These are phyloP conservation scores for Leptestheria dahalacensis DNA, from an alignment of 1,140 invertebrate species.

Conservation along the genomic window DNA sequence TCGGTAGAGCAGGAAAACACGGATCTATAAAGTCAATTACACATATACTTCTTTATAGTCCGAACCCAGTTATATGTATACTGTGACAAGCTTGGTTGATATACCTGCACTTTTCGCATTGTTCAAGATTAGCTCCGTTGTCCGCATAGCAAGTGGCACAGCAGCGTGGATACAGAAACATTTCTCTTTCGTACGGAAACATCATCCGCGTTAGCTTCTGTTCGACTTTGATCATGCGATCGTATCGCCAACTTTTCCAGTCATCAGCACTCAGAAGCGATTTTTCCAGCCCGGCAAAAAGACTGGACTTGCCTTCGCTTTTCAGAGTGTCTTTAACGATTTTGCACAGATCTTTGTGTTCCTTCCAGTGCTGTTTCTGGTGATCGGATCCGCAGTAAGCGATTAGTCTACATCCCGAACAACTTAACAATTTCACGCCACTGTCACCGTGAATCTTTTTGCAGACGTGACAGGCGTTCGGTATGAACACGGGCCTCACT, in stretches of 20 bases:
- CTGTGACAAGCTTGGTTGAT: not conserved
- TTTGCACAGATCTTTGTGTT: slow-evolving; percentile 34
- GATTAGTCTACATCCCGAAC: slow-evolving; percentile 32
- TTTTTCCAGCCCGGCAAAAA: slow-evolving; percentile 21
- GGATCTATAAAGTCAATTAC: slow-evolving; percentile 20
- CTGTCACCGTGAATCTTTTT: slow-evolving; percentile 19
- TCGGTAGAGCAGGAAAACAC: slow-evolving; percentile 29
- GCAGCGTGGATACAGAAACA: slow-evolving; percentile 44
- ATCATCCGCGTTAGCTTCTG: slow-evolving; percentile 29
- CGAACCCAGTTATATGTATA: not conserved
- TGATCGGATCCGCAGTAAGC: slow-evolving; percentile 37
- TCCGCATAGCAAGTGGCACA: slow-evolving; percentile 35
- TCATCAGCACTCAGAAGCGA: slow-evolving; percentile 11
- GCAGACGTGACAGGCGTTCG: slow-evolving; percentile 30
- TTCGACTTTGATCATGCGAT: slow-evolving; percentile 2
- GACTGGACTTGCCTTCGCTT: slow-evolving; percentile 23
- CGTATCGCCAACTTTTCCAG: slow-evolving; percentile 15
- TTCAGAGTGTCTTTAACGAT: slow-evolving; percentile 22
- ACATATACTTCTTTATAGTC: too few species aligned
- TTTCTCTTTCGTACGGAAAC: slow-evolving; percentile 46
- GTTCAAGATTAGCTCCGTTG: slow-evolving; percentile 30
- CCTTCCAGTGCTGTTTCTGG: slow-evolving; percentile 27
- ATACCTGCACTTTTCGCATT: slow-evolving; percentile 37
- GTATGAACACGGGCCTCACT: slow-evolving; percentile 17
- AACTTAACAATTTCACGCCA: slow-evolving; percentile 24